A percentile compares a stretch with the other conserved stretches of the same genome.
These are phyloP conservation scores for Drosophila lowei DNA, from an alignment of 1,140 invertebrate species.

Conservation along the genomic window DNA sequence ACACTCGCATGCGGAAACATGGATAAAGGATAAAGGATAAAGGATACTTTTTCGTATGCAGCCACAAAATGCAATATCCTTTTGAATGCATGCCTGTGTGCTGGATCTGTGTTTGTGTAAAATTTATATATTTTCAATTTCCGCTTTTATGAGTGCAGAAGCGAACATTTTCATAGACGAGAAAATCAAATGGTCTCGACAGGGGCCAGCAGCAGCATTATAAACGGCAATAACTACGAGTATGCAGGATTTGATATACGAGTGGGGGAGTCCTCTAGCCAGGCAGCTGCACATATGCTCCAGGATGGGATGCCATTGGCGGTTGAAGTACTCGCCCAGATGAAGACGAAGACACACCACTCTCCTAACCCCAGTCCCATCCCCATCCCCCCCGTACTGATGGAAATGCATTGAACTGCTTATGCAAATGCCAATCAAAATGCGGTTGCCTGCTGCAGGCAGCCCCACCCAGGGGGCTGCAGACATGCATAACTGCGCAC, in stretches of 20 bases:
- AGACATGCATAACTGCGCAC: conserved; percentile 33
- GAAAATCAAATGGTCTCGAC: conserved; percentile 60
- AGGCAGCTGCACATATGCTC: conserved; percentile 36
- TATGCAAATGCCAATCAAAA: conserved; percentile 80
- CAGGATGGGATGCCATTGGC: conserved; percentile 26
- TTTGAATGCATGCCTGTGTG: conserved; percentile 3
- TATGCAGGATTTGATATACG: conserved; percentile 12
- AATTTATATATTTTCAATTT: conserved; percentile 79
- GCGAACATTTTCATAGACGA: conserved; percentile 75
- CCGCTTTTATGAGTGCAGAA: conserved; percentile 67
- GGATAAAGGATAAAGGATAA: conserved; percentile 8
- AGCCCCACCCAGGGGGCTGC: not conserved
- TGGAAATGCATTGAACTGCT: conserved; percentile 77
- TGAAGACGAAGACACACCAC: conserved; percentile 1
- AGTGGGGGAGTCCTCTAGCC: conserved; percentile 4
- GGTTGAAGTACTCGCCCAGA: conserved; percentile 7
- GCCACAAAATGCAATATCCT: conserved; percentile 61
- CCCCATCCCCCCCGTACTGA: not conserved
- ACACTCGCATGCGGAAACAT: not conserved
- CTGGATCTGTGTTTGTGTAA: conserved; percentile 36
- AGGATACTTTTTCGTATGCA: conserved; percentile 23
- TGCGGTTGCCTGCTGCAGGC: conserved; percentile 42
- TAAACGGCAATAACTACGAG: conserved; percentile 65
- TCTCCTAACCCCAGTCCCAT: conserved; percentile 1
- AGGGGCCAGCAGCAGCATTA: conserved; percentile 23